phyloP scores from a whole-genome alignment of 1,140 invertebrate species.

The Heliothis subflexa region DNA sequence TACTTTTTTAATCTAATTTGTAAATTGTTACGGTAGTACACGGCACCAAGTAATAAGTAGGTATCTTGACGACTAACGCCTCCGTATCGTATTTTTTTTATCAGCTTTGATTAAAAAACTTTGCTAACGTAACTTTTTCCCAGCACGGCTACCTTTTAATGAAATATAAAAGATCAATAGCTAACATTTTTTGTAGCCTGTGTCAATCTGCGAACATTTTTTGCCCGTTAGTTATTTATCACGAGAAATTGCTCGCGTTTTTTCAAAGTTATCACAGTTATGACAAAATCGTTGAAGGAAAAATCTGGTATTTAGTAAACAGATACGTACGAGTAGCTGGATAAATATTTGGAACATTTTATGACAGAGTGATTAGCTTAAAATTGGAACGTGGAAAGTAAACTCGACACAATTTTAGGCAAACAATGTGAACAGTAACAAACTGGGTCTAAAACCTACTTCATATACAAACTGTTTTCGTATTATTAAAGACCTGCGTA shows the following conservation, averaged over 20 bases:
- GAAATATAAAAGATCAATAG: slow-evolving; percentile 58
- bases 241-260: slow-evolving; percentile 1
- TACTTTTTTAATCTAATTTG: slow-evolving; percentile 15
- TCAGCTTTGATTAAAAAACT: slow-evolving; percentile 71
- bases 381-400: background rate
- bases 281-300: background rate
- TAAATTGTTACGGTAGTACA: slow-evolving; percentile 7
- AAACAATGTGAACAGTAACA: too few species aligned
- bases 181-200: slow-evolving; percentile 36
- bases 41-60: slow-evolving; percentile 26
- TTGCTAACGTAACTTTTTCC: slow-evolving; percentile 57
- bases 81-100: slow-evolving; percentile 61
- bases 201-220: slow-evolving; percentile 42
- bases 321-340: background rate
- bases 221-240: slow-evolving; percentile 7
- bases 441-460: too few species aligned
- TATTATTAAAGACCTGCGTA: too few species aligned
- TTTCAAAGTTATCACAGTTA: slow-evolving; percentile 8
- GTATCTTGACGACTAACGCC: slow-evolving; percentile 41
- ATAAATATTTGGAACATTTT: background rate
- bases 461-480: too few species aligned
- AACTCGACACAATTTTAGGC: background rate
- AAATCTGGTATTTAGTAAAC: background rate
- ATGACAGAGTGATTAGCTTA: background rate
- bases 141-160: slow-evolving; percentile 52